A percentile compares a stretch with the other conserved stretches of the same genome.
phyloP scores from a whole-genome alignment of 1,140 invertebrate species.

The Drosophila triauraria region DNA sequence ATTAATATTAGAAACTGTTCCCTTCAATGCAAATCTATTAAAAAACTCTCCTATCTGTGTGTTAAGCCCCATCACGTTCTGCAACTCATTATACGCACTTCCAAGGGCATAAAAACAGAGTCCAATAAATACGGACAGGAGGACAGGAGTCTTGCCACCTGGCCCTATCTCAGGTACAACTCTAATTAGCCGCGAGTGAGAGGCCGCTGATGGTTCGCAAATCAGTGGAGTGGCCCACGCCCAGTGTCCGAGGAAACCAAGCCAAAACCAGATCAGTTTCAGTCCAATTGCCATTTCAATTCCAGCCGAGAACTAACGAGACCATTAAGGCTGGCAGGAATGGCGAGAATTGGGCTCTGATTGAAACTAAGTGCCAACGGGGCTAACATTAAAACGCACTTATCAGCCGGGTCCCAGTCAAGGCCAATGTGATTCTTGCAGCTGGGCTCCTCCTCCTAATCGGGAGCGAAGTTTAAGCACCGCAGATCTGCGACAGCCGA shows the following conservation, averaged over 20 bases:
- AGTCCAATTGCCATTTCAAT: slow-evolving; percentile 28
- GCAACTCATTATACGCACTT: neutral
- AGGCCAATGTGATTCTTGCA: slow-evolving; percentile 45
- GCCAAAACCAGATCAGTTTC: slow-evolving; percentile 1
- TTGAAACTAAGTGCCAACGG: slow-evolving; percentile 51
- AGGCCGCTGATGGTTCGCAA: slow-evolving; percentile 50
- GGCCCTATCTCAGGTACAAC: slow-evolving; percentile 28
- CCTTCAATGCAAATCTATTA: neutral
- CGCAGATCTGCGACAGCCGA: slow-evolving; percentile 30
- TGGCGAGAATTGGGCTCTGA: slow-evolving; percentile 64
- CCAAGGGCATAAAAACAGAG: slow-evolving; percentile 9
- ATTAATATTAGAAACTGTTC: neutral
- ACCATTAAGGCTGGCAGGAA: slow-evolving; percentile 61
- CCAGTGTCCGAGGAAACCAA: neutral
- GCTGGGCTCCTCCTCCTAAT: slow-evolving; percentile 44
- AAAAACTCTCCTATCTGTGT: neutral
- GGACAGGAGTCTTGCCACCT: slow-evolving; percentile 31
- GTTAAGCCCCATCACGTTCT: neutral
- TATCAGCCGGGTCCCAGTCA: slow-evolving; percentile 47
- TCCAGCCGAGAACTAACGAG: slow-evolving; percentile 48
- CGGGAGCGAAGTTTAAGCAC: slow-evolving; percentile 54
- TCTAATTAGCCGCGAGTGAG: slow-evolving; percentile 52
- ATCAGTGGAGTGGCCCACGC: slow-evolving; percentile 37
- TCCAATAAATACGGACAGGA: slow-evolving; percentile 32
- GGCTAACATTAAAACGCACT: slow-evolving; percentile 80